Base-by-base conservation (phyloP, 2,797 vertebrate species). In the Esox masquinongy region DNA sequence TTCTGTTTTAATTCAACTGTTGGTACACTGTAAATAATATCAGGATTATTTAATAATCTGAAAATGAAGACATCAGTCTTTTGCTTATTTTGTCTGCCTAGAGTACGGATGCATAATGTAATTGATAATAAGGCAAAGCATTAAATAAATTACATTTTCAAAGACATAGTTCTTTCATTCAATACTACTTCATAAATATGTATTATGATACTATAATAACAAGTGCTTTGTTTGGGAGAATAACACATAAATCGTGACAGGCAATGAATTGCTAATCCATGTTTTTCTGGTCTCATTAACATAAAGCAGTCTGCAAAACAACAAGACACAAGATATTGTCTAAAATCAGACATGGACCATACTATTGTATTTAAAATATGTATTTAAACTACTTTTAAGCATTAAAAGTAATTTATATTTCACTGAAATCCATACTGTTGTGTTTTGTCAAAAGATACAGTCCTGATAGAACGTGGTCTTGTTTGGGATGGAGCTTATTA, bases 151-250 rank as follows among this genome's bases (percentile, higher is more conserved):
- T 19, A 56, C 19, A 56, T 22, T n/a, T 56, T 56, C 8, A 56
- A 56, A 56, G 19, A 22, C 53, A 2, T 56, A 56, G 19, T 5
- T 56, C 51, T 56, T 56, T 56, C 51, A 56, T 22, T 59, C 56
- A 59, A 59, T 59, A 24, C 12, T 14, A 59, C 22, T 11, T 61
- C 22, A 61, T 61, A 2, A 24, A 61, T 61, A 61, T 61, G 22
- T 61, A 24, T 61, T 24, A 61, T 12, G 11, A 61, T 24, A 61
- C 5, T 61, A 26, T 24, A 24, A 24, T 26, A 61, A 61, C 56
- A 61, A 61, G 56, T 61, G 56, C 56, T 61, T 24, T 61, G 56
- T 61, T 61, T 61, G n/a, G 56, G 11, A 61, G 12, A 61, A 26
- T 26, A 61, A 61, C n/a, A 61, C 22, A 24, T 12, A 12, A 14